Percentiles rank a stretch among this genome's conserved stretches.
Conservation (phyloP, 2,888 invertebrate species). For the Pemphredon lugubris region DNA sequence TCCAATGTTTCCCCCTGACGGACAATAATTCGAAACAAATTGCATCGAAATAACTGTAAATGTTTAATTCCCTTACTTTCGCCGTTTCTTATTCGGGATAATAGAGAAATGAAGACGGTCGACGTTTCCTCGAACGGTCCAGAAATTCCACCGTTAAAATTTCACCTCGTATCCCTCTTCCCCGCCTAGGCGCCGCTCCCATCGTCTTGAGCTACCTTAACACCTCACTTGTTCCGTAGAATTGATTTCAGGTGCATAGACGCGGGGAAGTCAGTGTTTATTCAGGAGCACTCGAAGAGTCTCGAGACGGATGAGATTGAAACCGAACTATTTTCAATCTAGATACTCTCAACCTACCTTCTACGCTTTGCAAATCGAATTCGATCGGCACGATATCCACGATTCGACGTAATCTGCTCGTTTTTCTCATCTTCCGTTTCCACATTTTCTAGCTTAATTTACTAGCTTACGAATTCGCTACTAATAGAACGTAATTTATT, state of each 20-base stretch:
- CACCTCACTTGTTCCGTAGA: constrained; percentile 66
- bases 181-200: neutral
- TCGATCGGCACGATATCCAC: constrained; percentile 60
- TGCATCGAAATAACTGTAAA: too few species aligned
- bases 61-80: neutral
- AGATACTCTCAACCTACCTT: constrained; percentile 44
- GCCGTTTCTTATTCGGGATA: constrained; percentile 36
- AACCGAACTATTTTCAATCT: constrained; percentile 74
- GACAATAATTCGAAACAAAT: too few species aligned
- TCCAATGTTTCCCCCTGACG: too few species aligned
- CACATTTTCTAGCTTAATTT: constrained; percentile 1
- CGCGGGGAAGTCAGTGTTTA: constrained; percentile 73
- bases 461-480: too few species aligned
- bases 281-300: constrained; percentile 65
- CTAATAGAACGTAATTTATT: too few species aligned
- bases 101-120: constrained; percentile 4
- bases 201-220: constrained; percentile 61
- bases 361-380: constrained; percentile 73
- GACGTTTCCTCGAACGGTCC: constrained; percentile 3
- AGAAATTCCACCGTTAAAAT: constrained; percentile 33
- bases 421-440: constrained; percentile 1
- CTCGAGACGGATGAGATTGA: constrained; percentile 70
- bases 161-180: constrained; percentile 28
- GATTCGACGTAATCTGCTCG: constrained; percentile 53
- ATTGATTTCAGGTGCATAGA: constrained; percentile 66